These are phyloP conservation scores for Benthosema pterotum DNA, from an alignment of 2,797 vertebrate species.

Conservation along the genomic window DNA sequence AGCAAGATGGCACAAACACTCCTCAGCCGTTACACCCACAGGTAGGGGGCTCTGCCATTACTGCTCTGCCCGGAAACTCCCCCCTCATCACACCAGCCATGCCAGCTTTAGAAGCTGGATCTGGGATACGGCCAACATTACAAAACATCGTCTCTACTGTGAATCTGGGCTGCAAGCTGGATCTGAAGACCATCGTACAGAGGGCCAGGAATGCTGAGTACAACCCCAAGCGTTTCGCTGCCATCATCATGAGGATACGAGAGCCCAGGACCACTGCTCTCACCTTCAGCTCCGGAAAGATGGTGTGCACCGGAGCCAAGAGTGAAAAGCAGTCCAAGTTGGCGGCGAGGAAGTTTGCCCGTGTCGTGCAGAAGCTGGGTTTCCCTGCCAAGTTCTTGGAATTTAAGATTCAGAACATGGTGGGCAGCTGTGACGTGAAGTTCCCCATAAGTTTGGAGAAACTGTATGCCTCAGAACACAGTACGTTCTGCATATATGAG, in stretches of 20 bases:
- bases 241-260: constrained; percentile 99
- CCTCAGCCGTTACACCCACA: constrained; percentile 96
- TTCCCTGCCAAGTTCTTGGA: constrained; percentile 99
- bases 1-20: constrained; percentile 49
- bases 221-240: constrained; percentile 99
- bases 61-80: constrained; percentile 91
- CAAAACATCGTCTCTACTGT: constrained; percentile 99
- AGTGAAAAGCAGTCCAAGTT: constrained; percentile 98
- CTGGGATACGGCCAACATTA: constrained; percentile 95
- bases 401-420: constrained; percentile 99
- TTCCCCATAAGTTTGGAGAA: constrained; percentile 97
- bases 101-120: constrained; percentile 95
- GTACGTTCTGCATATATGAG: constrained; percentile 99
- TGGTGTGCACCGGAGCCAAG: constrained; percentile 99
- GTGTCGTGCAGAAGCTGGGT: constrained; percentile 98
- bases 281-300: constrained; percentile 99
- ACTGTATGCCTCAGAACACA: constrained; percentile 95
- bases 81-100: constrained; percentile 95
- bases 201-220: constrained; percentile 99
- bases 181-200: constrained; percentile 98
- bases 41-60: constrained; percentile 86
- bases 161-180: constrained; percentile 98
- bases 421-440: constrained; percentile 98
- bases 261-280: constrained; percentile 97
- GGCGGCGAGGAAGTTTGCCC: constrained; percentile 96